These are phyloP conservation scores for Neofelis nebulosa DNA, from an alignment of 2,113 vertebrate genomes.

Conservation along the genomic window DNA sequence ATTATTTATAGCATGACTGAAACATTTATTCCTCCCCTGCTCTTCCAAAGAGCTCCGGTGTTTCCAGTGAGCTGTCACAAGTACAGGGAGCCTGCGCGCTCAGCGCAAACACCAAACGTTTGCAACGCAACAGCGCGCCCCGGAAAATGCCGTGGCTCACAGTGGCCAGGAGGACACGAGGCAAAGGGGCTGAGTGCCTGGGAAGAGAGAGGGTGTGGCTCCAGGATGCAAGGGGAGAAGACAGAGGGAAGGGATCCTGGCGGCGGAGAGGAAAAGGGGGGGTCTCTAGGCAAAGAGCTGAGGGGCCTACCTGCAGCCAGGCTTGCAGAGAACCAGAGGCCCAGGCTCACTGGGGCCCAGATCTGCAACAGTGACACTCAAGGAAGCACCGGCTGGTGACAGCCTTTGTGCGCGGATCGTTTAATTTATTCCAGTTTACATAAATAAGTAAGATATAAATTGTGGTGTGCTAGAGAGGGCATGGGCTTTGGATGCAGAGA, in stretches of 20 bases:
- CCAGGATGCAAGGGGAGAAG: not conserved
- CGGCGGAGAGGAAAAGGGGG: not conserved
- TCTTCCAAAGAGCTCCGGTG: slow-evolving; percentile 9
- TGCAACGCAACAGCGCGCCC: slow-evolving; percentile 27
- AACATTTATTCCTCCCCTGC: slow-evolving; percentile 92
- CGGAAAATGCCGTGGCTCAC: slow-evolving; percentile 32
- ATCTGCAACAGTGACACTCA: not conserved
- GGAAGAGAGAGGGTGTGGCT: not conserved
- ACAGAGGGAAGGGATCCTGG: rapidly evolving
- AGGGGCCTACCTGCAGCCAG: not conserved
- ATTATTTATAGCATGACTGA: slow-evolving; percentile 95
- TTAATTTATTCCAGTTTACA: not conserved
- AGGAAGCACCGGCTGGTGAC: no score
- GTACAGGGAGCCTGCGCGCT: not conserved
- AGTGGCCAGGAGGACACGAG: not conserved
- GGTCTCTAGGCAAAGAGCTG: not conserved
- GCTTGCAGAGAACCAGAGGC: not conserved
- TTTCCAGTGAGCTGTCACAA: slow-evolving; percentile 25
- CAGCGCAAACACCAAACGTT: not conserved
- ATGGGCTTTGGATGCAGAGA: not conserved
- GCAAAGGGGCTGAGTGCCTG: not conserved
- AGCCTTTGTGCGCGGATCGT: not conserved
- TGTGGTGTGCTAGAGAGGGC: not conserved
- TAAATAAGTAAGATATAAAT: not conserved
- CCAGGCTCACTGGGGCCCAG: not conserved